Evolutionary conservation across 2,888 invertebrate genomes (phyloP).

Genomic region (Coelogynopora nodosa): DNA sequence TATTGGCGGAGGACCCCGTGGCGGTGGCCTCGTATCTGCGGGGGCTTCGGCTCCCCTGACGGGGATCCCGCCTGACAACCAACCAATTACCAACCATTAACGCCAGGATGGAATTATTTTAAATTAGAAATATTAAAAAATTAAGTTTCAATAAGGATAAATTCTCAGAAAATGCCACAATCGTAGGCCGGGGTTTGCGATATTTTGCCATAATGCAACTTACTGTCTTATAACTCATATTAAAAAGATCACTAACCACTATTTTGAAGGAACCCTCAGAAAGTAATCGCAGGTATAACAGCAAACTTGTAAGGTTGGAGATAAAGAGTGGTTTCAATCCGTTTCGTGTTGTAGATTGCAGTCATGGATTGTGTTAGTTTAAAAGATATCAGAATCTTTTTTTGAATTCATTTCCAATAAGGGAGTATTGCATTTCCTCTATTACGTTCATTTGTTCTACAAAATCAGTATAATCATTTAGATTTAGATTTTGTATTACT

Average conservation of each 20-base stretch:
- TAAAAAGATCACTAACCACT: not conserved
- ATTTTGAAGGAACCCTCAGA: not conserved
- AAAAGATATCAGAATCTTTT: not conserved
- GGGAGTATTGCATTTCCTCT: not conserved
- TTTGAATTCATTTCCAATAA: not conserved
- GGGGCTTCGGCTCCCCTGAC: no score
- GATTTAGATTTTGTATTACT: not conserved
- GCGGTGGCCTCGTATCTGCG: no score
- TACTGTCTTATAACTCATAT: not conserved
- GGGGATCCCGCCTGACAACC: no score
- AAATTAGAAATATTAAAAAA: not conserved
- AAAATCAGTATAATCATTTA: not conserved
- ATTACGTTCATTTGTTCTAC: not conserved
- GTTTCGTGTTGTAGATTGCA: not conserved
- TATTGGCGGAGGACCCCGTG: no score
- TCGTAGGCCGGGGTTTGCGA: not conserved
- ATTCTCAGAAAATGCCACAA: not conserved
- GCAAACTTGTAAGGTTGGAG: not conserved
- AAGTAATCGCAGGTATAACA: not conserved
- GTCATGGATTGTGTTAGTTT: not conserved
- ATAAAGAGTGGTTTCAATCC: not conserved
- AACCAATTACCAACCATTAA: no score
- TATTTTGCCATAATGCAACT: not conserved
- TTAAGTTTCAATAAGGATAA: not conserved
- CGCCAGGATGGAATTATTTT: no score